Percentiles rank a stretch among this genome's conserved stretches.
phyloP scores from a whole-genome alignment of 2,888 invertebrate genomes.

The Tanytarsus gracilentus region DNA sequence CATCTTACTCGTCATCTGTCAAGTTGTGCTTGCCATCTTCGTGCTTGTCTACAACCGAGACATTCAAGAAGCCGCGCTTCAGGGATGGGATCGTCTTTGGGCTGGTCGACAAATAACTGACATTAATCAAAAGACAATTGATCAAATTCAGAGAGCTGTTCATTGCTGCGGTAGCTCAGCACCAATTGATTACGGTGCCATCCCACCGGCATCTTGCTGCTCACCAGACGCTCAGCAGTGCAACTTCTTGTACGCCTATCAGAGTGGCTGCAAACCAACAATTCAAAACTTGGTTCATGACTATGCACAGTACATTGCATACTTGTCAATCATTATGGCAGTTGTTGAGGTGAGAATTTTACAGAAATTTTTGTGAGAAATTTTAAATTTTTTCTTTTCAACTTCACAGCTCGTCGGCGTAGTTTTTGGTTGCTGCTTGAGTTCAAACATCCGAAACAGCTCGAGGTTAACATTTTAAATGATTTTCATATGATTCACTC shows the following conservation, averaged over 20 bases:
- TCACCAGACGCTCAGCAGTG: neutral
- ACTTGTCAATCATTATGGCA: constrained; percentile 11
- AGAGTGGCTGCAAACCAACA: constrained; percentile 8
- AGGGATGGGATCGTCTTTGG: constrained; percentile 21
- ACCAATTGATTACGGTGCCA: neutral
- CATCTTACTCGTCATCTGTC: constrained; percentile 1
- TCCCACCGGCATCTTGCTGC: neutral
- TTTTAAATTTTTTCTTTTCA: neutral
- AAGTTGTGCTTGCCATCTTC: constrained; percentile 17
- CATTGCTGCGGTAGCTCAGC: constrained; percentile 7
- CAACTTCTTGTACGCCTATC: neutral
- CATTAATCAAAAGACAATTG: neutral
- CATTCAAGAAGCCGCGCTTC: neutral
- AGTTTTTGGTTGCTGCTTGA: constrained; percentile 22
- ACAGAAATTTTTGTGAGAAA: neutral
- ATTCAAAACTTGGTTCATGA: constrained; percentile 4
- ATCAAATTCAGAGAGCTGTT: constrained; percentile 18
- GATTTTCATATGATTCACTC: neutral
- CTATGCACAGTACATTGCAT: constrained; percentile 2
- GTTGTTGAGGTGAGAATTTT: constrained; percentile 16
- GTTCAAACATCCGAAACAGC: constrained; percentile 17
- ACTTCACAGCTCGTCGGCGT: constrained; percentile 19
- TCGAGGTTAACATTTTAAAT: constrained; percentile 21
- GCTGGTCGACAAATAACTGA: neutral
- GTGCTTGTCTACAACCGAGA: constrained; percentile 23